Evolutionary conservation across 2,113 vertebrate species (phyloP), one percentile per base, ranked within the genome.

Genomic region (Ciconia stormi): DNA sequence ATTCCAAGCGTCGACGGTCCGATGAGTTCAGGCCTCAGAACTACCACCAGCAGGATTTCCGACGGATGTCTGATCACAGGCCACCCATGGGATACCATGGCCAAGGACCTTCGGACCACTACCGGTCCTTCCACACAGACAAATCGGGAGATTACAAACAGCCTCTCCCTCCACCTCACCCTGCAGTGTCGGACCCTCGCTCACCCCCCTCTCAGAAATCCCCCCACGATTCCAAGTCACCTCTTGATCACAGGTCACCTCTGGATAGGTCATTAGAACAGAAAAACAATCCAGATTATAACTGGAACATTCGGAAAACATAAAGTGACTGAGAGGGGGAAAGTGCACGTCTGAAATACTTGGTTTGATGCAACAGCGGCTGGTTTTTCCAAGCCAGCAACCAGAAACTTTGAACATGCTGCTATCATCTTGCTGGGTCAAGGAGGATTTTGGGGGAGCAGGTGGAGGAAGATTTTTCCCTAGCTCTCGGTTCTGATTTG

Each of bases 171-270:
- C 97, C 98, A 4, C 52, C 98, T 58, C 98, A 98, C 92, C 97
- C 98, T 3, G 79, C 98, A 0, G 97, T 98, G 84, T 97, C 98
- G 61, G 99, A 99, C 94, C 99, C 99, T 47, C 99, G 99, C 79
- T 99, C 99, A 0, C 99, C 99, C 10, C 99, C 99, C 87, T 98
- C 98, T 40, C 99, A 99, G 97, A 99, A 99, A 95, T 99, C 99
- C 46, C 99, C 99, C 4, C 99, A 99, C 2, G 99, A 99, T 70
- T 98, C 99, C 29, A 99, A 99, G 96, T 99, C 99, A 3, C 99
- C 99, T 5, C 98, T 98, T 0, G 98, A 98, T 95, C 98, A 98
- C 50, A 97, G 98, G 76, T 98, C 98, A 81, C 98, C 98, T 65
- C 89, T 98, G 95, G 99, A 99, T 96, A 98, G 99, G 73, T 99